Conservation (phyloP, 2,888 invertebrate species). For the Monoplex corrugatus region DNA sequence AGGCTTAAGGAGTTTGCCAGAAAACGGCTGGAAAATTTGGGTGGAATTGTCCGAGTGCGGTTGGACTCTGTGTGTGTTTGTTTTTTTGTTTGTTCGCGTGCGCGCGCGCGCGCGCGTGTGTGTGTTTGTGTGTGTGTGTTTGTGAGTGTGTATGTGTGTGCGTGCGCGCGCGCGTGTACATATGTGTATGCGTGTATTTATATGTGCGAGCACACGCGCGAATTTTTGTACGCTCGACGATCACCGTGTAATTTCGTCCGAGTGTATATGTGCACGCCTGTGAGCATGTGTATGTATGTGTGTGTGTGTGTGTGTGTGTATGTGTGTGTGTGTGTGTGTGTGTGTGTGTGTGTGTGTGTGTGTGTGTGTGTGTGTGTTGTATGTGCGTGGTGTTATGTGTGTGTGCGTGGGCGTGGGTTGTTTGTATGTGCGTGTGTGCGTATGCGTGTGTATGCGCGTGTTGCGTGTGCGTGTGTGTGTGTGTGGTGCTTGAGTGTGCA, state of each 20-base stretch:
- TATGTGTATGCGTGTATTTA: neutral
- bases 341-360: constrained; percentile 1
- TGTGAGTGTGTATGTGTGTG: constrained; percentile 22
- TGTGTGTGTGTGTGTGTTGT: constrained; percentile 3
- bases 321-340: neutral
- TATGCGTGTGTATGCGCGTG: neutral
- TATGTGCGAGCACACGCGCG: neutral
- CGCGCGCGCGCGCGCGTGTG: neutral
- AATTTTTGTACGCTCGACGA: no score
- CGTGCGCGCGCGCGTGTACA: neutral
- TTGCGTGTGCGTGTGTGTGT: neutral
- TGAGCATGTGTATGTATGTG: neutral
- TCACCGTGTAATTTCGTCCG: neutral
- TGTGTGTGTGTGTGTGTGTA: neutral
- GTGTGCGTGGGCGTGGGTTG: neutral
- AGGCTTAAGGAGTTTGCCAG: no score
- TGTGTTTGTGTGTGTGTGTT: constrained; percentile 11
- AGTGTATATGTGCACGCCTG: neutral
- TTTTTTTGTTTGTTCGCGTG: neutral
- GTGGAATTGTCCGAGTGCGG: neutral
- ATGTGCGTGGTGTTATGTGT: neutral
- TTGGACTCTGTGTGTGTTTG: neutral
- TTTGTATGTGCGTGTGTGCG: neutral
- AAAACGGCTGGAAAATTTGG: no score
- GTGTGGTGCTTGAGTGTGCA: neutral